These are phyloP conservation scores for Troilus luridus DNA, from an alignment of 2,888 invertebrate genomes.

Conservation along the genomic window DNA sequence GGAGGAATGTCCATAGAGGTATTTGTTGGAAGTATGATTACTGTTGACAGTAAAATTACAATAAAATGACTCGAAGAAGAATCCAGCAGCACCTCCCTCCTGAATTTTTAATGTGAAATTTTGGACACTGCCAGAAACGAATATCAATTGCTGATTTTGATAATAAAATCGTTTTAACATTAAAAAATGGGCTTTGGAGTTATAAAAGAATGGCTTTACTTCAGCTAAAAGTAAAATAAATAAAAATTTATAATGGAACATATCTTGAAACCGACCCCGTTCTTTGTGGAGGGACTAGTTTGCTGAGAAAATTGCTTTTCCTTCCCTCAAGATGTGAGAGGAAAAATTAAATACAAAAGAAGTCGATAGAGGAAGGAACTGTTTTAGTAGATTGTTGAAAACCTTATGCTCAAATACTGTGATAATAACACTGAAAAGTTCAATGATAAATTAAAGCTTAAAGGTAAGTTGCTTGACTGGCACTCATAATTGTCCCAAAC, in stretches of 20 bases:
- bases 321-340: neutral
- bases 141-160: neutral
- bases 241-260: neutral
- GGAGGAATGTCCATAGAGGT: no score
- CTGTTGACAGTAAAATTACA: no score
- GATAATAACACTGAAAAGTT: no score
- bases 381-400: no score
- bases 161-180: neutral
- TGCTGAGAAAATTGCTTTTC: slow-evolving; percentile 3
- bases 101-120: no score
- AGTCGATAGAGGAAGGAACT: neutral
- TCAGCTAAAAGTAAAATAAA: neutral
- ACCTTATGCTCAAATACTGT: no score
- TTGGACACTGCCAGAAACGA: neutral
- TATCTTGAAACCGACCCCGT: neutral
- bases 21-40: no score
- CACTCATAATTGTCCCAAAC: neutral
- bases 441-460: neutral
- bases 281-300: neutral
- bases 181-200: neutral
- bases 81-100: no score
- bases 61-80: no score
- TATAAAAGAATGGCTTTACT: no score
- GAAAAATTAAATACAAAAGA: neutral
- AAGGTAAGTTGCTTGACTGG: neutral